These are phyloP conservation scores for Orgyia antiqua DNA, from an alignment of 2,888 invertebrate species.

Conservation along the genomic window DNA sequence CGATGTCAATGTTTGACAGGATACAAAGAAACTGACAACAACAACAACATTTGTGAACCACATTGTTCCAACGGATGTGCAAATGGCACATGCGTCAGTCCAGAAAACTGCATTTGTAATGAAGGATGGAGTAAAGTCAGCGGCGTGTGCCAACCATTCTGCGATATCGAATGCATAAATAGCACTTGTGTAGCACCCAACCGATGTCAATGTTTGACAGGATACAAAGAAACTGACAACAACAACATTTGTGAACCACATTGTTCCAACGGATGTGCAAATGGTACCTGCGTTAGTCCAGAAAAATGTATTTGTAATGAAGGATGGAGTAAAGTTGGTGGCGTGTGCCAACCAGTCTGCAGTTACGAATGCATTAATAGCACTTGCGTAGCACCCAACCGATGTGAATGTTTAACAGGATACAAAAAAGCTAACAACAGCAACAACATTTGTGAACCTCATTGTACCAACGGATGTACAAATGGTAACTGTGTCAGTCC, in stretches of 20 bases:
- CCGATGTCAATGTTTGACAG: conserved; percentile 9
- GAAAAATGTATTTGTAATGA: conserved; percentile 9
- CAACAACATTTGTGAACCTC: conserved; percentile 5
- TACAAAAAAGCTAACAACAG: conserved; percentile 1
- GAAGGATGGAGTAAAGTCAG: conserved; percentile 5
- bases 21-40: conserved; percentile 1
- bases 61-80: conserved; percentile 4
- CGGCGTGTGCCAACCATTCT: conserved; percentile 8
- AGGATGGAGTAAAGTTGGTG: conserved; percentile 2
- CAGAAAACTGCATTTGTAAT: conserved; percentile 12
- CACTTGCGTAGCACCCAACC: conserved; percentile 12
- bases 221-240: conserved; percentile 1
- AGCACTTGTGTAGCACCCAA: conserved; percentile 5
- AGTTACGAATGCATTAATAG: conserved; percentile 4
- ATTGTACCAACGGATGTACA: conserved; percentile 4
- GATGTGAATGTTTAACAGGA: conserved; percentile 13
- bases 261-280: conserved; percentile 7
- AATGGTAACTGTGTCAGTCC: conserved; percentile 10
- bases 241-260: conserved; percentile 4
- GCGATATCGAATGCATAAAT: conserved; percentile 8
- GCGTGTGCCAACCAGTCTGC: conserved; percentile 6
- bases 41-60: conserved; percentile 5
- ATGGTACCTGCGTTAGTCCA: conserved; percentile 11
- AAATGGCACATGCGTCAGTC: conserved; percentile 9
- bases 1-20: conserved; percentile 14